Base-by-base conservation (phyloP, 2,797 vertebrate genomes). In the Luscinia luscinia region DNA sequence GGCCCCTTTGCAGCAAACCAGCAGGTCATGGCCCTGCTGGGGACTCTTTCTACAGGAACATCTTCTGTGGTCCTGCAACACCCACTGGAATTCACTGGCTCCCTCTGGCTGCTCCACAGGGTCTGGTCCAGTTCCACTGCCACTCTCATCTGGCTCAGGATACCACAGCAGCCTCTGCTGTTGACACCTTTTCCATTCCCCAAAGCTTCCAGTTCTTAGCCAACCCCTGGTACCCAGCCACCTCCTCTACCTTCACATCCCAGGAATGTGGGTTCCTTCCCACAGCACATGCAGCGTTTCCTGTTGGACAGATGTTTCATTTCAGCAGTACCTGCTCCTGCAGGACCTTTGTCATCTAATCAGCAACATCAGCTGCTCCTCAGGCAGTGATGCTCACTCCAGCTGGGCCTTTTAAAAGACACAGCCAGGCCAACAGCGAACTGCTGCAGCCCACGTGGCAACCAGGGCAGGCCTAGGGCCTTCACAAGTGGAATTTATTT, bases 251-350 rank as follows among this genome's bases (percentile, higher is more conserved):
- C 38, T 55, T 40, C 24, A 14, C 28, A 15, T 9, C 21, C 46
- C 51, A 12, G 43, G 20, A 57, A 7, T 1, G 1, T 9, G 26
- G 36, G 9, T 15, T n/a, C 62, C 62, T 46, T 61, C 68, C 63
- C 21, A 2, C 21, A 2, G 1, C 4, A 0, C 14, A 9, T 0
- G 0, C 38, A 23, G 48, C 30, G 51, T 67, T 32, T 55, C 17
- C 68, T 38, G 17, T 20, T 43, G 51, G 55, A 40, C 38, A 72
- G 58, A 17, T 1, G 0, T 54, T 89, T 54, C 12, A 23, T 43
- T 82, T 62, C 79, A 77, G 72, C 55, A 61, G 24, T 40, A 51
- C 30, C 72, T 59, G 63, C 82, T 84, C 32, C 87, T 55, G 36
- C 28, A 57, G 34, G 45, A 12, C 27, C 23, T 18, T 28, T 81